Percentiles rank a stretch among this genome's conserved stretches.
phyloP scores from a whole-genome alignment of 1,140 invertebrate genomes.

The Camponotus pennsylvanicus region DNA sequence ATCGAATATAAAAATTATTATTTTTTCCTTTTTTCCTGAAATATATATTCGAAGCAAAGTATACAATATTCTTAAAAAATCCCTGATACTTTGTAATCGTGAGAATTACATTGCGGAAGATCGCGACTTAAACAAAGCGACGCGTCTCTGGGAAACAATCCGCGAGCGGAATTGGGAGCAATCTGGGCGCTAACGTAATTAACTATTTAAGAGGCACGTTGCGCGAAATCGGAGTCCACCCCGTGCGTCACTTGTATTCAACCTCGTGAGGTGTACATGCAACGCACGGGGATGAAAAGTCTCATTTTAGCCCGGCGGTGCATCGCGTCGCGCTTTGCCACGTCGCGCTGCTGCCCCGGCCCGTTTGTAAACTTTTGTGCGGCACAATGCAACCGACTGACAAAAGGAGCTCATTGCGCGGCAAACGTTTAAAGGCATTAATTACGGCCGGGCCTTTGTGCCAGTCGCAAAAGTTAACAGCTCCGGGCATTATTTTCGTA shows the following conservation, averaged over 20 bases:
- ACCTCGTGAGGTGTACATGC: conserved; percentile 21
- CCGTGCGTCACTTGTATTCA: conserved; percentile 40
- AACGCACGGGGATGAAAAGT: conserved; percentile 57
- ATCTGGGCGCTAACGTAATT: conserved; percentile 67
- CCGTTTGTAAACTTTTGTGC: conserved; percentile 71
- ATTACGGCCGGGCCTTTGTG: conserved; percentile 71
- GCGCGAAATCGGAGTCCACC: conserved; percentile 45
- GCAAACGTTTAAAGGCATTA: conserved; percentile 71
- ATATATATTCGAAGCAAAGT: not conserved
- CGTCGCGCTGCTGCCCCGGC: conserved; percentile 25
- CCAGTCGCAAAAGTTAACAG: conserved; percentile 59
- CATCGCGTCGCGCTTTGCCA: conserved; percentile 32
- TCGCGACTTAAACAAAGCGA: conserved; percentile 53
- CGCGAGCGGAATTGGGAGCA: conserved; percentile 39
- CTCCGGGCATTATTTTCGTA: conserved; percentile 71
- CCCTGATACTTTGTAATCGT: not conserved
- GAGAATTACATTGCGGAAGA: conserved; percentile 5
- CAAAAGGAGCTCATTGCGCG: conserved; percentile 68
- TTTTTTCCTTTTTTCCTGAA: not conserved
- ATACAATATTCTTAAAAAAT: not conserved
- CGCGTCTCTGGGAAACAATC: conserved; percentile 20
- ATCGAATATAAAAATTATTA: not conserved
- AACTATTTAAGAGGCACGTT: conserved; percentile 57
- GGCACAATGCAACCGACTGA: conserved; percentile 64
- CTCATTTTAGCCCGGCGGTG: conserved; percentile 54